Evolutionary conservation across 1,140 invertebrate genomes (phyloP), one percentile per base, ranked within the genome.

Genomic region (Drosophila kanapiae): DNA sequence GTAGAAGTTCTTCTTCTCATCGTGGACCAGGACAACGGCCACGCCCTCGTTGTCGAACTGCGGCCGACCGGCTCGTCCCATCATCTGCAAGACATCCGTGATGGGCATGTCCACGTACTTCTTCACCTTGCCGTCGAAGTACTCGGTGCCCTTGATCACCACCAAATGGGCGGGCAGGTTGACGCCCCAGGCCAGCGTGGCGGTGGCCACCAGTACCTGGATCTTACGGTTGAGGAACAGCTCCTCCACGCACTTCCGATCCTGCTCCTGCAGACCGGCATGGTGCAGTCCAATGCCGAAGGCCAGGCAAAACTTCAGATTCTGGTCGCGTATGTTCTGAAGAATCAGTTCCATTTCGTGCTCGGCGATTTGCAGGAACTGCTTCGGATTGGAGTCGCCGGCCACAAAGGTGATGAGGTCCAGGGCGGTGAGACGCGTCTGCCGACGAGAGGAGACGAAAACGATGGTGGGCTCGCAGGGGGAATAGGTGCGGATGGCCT

Each of bases 251-350:
- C 96, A 96, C 91, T 95, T 96, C 53, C 98, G 94, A 93, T 99
- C 99, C 79, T 95, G 95, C 60, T 99, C 98, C 79, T 98, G 96
- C 38, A 99, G 93, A 42, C 95, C 99, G 23, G 99, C 99, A 94
- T 99, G 99, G 94, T 99, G 99, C 64, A 99, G 96, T 11, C 99
- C 99, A 83, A 99, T 99, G 8, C 99, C 99, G 94, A 99, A 99
- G 1, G 97, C 96, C 14, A 99, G 94, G 0, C 98, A 98, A 42
- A 99, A 94, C 92, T 99, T 98, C 6, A 99, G 94, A 94, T 99
- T 99, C 0, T 96, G 95, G 91, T 99, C 99, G 78, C 95, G 95
- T 5, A 99, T 96, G 93, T 96, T 95, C 78, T 95, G 93, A 27
- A 97, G 88, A 18, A 97, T 95, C 45, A 94, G 94, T 56, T 97